A percentile compares a stretch with the other conserved stretches of the same genome.
These are phyloP conservation scores for Phoxinus phoxinus DNA, from an alignment of 2,113 vertebrate genomes.

Conservation along the genomic window DNA sequence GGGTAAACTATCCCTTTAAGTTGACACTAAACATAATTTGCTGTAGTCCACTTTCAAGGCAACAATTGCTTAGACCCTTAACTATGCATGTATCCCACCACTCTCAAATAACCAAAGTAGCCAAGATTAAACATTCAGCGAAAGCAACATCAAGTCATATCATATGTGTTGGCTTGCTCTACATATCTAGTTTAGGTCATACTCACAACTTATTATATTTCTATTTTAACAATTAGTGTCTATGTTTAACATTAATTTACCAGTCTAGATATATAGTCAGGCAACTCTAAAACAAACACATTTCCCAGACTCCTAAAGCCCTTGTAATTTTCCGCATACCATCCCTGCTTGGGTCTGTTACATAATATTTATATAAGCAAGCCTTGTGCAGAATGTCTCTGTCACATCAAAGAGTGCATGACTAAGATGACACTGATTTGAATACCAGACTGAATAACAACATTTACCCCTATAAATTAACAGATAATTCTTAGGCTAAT, in stretches of 20 bases:
- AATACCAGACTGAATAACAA: background rate
- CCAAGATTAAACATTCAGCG: background rate
- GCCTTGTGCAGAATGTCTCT: background rate
- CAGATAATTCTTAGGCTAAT: background rate
- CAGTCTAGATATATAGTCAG: background rate
- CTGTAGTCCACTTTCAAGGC: background rate
- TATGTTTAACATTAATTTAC: background rate
- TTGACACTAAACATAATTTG: background rate
- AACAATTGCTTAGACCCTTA: background rate
- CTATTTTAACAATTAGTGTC: background rate
- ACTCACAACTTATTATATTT: background rate
- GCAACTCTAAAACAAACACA: constrained; percentile 2
- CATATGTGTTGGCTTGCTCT: too few species aligned
- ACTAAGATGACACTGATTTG: background rate
- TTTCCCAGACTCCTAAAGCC: background rate
- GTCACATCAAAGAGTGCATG: constrained; percentile 1
- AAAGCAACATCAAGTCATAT: too few species aligned
- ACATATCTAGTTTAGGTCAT: too few species aligned
- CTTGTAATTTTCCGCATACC: constrained; percentile 10
- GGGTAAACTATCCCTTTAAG: background rate
- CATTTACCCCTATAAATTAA: background rate
- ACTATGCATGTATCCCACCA: background rate
- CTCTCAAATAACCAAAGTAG: background rate
- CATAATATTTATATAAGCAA: constrained; percentile 47
- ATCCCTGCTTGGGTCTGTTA: background rate